Evolutionary conservation across 2,888 invertebrate species (phyloP).

Genomic region (Incurvaria masculella): DNA sequence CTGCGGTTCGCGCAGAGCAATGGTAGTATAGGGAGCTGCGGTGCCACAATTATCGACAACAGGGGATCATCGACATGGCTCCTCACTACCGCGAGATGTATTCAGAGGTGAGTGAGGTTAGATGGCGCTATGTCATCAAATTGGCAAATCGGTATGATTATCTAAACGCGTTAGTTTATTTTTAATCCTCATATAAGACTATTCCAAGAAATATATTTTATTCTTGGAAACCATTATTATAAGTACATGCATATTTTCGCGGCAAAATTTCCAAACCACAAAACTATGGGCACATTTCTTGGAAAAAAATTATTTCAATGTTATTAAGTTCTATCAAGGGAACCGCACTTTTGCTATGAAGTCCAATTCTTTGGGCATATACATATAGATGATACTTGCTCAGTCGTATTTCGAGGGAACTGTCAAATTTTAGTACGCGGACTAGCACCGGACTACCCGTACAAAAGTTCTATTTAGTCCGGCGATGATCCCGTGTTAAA

Average conservation of each 20-base stretch:
- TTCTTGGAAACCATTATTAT: neutral
- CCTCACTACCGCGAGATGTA: constrained; percentile 26
- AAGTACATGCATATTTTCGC: neutral
- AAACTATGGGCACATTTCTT: neutral
- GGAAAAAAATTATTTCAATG: too few relatives aligned
- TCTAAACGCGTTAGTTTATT: neutral
- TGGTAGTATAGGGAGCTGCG: constrained; percentile 25
- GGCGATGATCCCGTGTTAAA: too few relatives aligned
- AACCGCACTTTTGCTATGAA: too few relatives aligned
- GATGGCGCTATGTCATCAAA: neutral
- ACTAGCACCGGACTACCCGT: too few relatives aligned
- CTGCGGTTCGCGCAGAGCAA: constrained; percentile 26
- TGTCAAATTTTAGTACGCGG: too few relatives aligned
- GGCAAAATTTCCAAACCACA: neutral
- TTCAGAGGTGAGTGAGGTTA: constrained; percentile 22
- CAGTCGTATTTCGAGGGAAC: too few relatives aligned
- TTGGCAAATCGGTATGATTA: neutral
- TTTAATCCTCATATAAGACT: neutral
- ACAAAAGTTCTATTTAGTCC: too few relatives aligned
- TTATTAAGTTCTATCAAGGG: too few relatives aligned
- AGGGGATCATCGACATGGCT: too few relatives aligned
- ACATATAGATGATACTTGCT: too few relatives aligned
- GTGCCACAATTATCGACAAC: constrained; percentile 26
- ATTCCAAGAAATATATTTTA: neutral
- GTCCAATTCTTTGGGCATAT: too few relatives aligned